A percentile compares a stretch with the other conserved stretches of the same genome.
Conservation (phyloP, 2,888 invertebrate species). For the Chirona hameri region DNA sequence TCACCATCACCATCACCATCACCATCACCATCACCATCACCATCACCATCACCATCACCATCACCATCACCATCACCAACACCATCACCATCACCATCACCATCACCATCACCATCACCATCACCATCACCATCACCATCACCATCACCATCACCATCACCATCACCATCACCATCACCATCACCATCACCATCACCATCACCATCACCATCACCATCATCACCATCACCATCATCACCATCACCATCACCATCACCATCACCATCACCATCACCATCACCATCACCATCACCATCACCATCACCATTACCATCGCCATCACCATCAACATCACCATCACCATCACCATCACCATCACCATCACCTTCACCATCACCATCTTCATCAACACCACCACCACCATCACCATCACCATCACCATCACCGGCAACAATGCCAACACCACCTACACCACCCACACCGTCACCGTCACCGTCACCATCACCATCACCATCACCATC, state of each 20-base stretch:
- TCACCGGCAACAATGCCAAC: too few species aligned
- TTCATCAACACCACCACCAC: too few species aligned
- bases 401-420: constrained; percentile 22
- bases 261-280: constrained; percentile 22
- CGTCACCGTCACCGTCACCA: constrained; percentile 22
- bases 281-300: constrained; percentile 22
- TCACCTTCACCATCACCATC: constrained; percentile 8
- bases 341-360: constrained; percentile 22
- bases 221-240: constrained; percentile 22
- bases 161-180: constrained; percentile 22
- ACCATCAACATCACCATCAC: neutral
- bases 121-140: constrained; percentile 22
- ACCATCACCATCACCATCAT: constrained; percentile 11
- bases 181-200: constrained; percentile 22
- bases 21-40: constrained; percentile 22
- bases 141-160: constrained; percentile 22
- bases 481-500: constrained; percentile 22
- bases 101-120: constrained; percentile 22
- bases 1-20: constrained; percentile 22
- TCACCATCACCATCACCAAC: constrained; percentile 11
- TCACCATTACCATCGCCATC: constrained; percentile 4
- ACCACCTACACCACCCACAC: too few species aligned
- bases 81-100: constrained; percentile 22
- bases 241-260: constrained; percentile 22
- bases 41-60: constrained; percentile 22